phyloP scores from a whole-genome alignment of 2,113 vertebrate genomes.

The Sisor rabdophorus region DNA sequence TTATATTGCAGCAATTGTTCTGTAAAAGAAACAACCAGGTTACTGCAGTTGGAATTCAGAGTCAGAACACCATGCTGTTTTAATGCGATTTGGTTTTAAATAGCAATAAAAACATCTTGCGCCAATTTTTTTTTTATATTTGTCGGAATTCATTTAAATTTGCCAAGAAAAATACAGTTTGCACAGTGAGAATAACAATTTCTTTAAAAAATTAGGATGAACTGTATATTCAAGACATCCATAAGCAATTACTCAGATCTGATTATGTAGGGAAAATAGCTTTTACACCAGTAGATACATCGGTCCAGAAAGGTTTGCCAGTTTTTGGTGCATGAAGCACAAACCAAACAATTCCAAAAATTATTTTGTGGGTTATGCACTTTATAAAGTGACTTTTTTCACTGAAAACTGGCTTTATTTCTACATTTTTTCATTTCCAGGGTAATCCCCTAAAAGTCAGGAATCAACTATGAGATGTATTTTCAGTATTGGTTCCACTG shows the following conservation, averaged over 20 bases:
- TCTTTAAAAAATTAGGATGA: not conserved
- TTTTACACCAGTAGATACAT: not conserved
- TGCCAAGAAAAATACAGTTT: not conserved
- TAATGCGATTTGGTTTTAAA: not conserved
- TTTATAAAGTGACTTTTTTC: not conserved
- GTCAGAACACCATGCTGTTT: not conserved
- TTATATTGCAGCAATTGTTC: not conserved
- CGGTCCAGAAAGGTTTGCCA: not conserved
- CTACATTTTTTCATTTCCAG: not conserved
- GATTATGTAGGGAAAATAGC: not conserved
- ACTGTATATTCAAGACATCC: not conserved
- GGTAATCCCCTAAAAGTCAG: not conserved
- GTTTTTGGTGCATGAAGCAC: not conserved
- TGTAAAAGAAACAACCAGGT: not conserved
- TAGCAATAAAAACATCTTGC: not conserved
- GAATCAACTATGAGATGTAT: not conserved
- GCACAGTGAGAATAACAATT: not conserved
- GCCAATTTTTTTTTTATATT: not conserved
- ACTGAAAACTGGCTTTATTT: not conserved
- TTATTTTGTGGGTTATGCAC: not conserved
- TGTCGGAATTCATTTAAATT: not conserved
- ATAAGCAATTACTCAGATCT: not conserved
- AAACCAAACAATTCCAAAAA: not conserved
- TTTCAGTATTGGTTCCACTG: not conserved
- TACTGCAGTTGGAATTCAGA: not conserved